Percentiles rank a stretch among this genome's conserved stretches.
phyloP scores from a whole-genome alignment of 1,140 invertebrate genomes.

The Drosophila sp. region DNA sequence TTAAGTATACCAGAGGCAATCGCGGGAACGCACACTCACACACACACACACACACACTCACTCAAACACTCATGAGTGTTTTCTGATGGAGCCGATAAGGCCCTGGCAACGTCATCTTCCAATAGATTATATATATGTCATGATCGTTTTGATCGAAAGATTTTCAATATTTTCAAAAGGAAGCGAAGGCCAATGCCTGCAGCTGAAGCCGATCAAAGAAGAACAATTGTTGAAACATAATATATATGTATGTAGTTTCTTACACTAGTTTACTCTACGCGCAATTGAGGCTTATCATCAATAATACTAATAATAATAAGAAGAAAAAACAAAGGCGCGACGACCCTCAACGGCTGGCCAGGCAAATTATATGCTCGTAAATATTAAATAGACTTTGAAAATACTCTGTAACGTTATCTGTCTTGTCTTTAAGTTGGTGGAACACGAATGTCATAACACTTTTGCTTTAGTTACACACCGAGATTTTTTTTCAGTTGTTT shows the following conservation, averaged over 20 bases:
- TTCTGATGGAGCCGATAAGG: conserved; percentile 32
- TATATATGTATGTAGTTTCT: neutral
- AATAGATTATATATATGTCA: conserved; percentile 72
- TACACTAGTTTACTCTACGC: neutral
- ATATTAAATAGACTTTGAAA: conserved; percentile 41
- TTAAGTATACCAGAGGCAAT: conserved; percentile 11
- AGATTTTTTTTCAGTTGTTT: neutral
- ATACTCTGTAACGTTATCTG: neutral
- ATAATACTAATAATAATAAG: neutral
- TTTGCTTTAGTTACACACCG: neutral
- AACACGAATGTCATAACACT: neutral
- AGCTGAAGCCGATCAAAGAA: neutral
- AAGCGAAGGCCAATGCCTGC: neutral
- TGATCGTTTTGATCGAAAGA: conserved; percentile 64
- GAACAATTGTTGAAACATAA: neutral
- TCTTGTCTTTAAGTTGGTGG: neutral
- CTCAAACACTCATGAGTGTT: neutral
- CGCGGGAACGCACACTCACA: neutral
- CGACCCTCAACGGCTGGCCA: conserved; percentile 10
- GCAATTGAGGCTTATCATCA: conserved; percentile 29
- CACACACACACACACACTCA: neutral
- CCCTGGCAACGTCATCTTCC: conserved; percentile 44
- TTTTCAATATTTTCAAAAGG: conserved; percentile 26
- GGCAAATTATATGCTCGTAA: conserved; percentile 40
- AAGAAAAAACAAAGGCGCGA: conserved; percentile 6